These are phyloP conservation scores for Calameuta filiformis DNA, from an alignment of 2,888 invertebrate species.

Conservation along the genomic window DNA sequence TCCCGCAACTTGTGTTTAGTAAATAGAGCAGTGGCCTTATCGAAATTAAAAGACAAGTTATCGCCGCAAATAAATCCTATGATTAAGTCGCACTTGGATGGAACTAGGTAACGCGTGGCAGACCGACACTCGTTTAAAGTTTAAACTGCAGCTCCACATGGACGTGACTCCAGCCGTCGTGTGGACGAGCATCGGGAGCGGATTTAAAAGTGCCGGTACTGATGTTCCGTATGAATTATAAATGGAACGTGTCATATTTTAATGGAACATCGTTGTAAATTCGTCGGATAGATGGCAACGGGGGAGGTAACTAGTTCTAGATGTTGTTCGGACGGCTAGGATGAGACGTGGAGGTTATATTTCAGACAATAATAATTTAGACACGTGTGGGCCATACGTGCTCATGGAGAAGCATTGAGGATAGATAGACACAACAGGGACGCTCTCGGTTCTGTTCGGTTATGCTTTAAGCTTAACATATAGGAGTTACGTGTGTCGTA, in stretches of 20 bases:
- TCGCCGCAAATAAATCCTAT: neutral
- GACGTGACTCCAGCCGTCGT: neutral
- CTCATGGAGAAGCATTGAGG: constrained; percentile 40
- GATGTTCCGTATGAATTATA: constrained; percentile 27
- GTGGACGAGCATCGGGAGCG: neutral
- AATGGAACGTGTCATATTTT: constrained; percentile 47
- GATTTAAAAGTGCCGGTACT: constrained; percentile 10
- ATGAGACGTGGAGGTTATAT: constrained; percentile 36
- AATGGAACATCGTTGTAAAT: constrained; percentile 45
- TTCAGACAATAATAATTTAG: constrained; percentile 62
- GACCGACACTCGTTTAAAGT: neutral
- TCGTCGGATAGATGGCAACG: constrained; percentile 26
- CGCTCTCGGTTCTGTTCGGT: constrained; percentile 31
- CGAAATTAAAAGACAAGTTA: neutral
- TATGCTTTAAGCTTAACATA: constrained; percentile 34
- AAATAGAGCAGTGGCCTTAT: neutral
- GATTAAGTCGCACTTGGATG: neutral
- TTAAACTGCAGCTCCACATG: neutral
- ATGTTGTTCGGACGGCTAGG: constrained; percentile 28
- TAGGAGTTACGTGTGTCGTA: constrained; percentile 5
- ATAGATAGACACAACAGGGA: constrained; percentile 55
- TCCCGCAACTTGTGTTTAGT: neutral
- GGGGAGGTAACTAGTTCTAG: constrained; percentile 39
- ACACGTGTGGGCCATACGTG: constrained; percentile 63
- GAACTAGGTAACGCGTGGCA: neutral